Base-by-base conservation (phyloP, 2,797 vertebrate species). In the Coccyzus lansbergi region DNA sequence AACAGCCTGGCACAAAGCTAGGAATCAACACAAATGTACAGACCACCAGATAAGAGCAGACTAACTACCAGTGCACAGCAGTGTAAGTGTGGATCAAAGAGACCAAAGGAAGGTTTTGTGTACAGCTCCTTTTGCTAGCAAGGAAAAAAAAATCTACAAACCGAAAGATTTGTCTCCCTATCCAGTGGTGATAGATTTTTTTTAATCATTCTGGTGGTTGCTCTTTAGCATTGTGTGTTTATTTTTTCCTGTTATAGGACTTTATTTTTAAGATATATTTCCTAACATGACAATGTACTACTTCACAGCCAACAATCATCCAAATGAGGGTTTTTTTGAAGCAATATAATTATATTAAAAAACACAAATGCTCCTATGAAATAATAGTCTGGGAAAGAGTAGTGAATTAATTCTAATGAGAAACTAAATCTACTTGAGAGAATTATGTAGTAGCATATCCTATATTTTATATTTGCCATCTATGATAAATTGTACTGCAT, bases 21-120 rank as follows among this genome's bases (percentile, higher is more conserved):
- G 22, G 36, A 70, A 28, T 13, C 4, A 20, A 5, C 3, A 1
- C 1, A 7, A n/a, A 6, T 1, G 1, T 11, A 49, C 8, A 36
- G 26, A 16, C 6, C 26, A 33, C 26, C 9, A 49, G 17, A 8
- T 29, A 28, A 67, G 44, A 40, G 19, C 51, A 79, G 28, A 72
- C 2, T n/a, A 1, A 1, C 34, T 31, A 24, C n/a, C 16, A 34
- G 15, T 5, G 21, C 29, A 21, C 6, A 40, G 60, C n/a, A 51
- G 15, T 1, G 6, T 58, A 22, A 64, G 12, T 53, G 52, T 64
- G 63, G 28, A 60, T 3, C 31, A 40, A 62, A 77, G 25, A 42
- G 24, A 70, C 1, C 4, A 12, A 16, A 12, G n/a, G 17, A 78
- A 71, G 19, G 0, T 40, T 83, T 34, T 51, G 20, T 28, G 40